Evolutionary conservation across 2,113 vertebrate species (phyloP), one percentile per base, ranked within the genome.

Genomic region (Cheirogaleus medius): DNA sequence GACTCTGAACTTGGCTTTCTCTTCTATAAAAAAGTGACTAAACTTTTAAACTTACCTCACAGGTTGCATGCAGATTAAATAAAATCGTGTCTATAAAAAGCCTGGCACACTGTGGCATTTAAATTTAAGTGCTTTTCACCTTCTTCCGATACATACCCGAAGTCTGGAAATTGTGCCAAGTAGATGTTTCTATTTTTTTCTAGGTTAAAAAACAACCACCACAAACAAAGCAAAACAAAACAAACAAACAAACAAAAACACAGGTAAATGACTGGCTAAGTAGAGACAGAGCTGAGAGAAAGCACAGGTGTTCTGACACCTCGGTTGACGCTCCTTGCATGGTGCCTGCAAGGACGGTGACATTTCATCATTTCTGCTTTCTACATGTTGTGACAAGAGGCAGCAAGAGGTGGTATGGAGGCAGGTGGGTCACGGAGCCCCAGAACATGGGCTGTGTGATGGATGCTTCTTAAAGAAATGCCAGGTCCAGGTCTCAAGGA

Each of bases 81-180:
- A 69, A 95, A 95, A 71, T 34, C 1, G 7, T 58, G 1, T 47
- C 91, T 95, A 68, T 93, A 91, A 96, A 97, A 98, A 97, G 71
- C 71, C 64, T 88, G 80, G 92, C n/a, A 39, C 29, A 29, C 9
- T 39, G 76, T 52, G 58, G 20, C 90, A 64, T 96, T 97, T 77
- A 87, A 89, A 78, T 68, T 12, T 8, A 23, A 68, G 25, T 69
- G 84, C 32, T 84, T 93, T 93, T 78, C 44, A 64, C 60, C 60
- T 89, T 91, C 80, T 93, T 97, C 90, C 92, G 90, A 97, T 47
- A 95, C 97, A 94, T 54, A 25, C 58, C 69, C 23, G 80, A 83
- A 90, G 83, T 39, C 44, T 23, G 52, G 86, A 95, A 96, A 95
- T 71, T 84, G 60, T 17, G 78, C 54, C 82, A 91, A 83, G 90